These are phyloP conservation scores for Oreotrochilus melanogaster DNA, from an alignment of 2,113 vertebrate genomes.

Conservation along the genomic window DNA sequence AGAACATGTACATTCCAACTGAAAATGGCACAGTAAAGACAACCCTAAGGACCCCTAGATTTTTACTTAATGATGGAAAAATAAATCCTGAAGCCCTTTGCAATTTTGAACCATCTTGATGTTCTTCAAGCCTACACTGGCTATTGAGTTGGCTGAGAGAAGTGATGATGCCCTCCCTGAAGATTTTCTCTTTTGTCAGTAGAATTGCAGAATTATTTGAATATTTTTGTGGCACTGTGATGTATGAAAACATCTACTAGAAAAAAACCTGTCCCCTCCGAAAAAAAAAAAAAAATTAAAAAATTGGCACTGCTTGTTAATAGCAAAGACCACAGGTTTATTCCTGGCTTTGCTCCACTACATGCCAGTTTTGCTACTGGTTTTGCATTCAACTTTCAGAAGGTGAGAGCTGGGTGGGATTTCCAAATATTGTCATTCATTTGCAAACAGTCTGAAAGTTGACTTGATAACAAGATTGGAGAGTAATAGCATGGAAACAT, in stretches of 20 bases:
- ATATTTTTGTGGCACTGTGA: neutral
- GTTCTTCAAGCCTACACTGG: neutral
- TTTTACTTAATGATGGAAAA: neutral
- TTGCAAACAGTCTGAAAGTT: neutral
- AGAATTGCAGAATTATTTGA: neutral
- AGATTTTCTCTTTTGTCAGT: neutral
- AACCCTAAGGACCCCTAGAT: neutral
- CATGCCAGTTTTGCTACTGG: neutral
- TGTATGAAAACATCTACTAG: neutral
- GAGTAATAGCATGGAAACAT: neutral
- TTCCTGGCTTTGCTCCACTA: neutral
- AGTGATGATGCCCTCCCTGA: rapidly evolving
- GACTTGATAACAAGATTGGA: neutral
- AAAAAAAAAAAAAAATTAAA: neutral
- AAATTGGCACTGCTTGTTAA: neutral
- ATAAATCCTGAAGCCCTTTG: neutral
- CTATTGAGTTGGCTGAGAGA: neutral
- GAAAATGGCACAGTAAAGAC: neutral
- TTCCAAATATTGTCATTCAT: neutral
- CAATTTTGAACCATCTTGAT: neutral
- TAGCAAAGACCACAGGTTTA: neutral
- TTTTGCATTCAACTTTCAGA: neutral
- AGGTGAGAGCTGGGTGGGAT: neutral
- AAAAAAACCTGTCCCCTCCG: neutral
- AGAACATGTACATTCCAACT: neutral